phyloP scores from a whole-genome alignment of 2,113 vertebrate species.

The Progne subis region DNA sequence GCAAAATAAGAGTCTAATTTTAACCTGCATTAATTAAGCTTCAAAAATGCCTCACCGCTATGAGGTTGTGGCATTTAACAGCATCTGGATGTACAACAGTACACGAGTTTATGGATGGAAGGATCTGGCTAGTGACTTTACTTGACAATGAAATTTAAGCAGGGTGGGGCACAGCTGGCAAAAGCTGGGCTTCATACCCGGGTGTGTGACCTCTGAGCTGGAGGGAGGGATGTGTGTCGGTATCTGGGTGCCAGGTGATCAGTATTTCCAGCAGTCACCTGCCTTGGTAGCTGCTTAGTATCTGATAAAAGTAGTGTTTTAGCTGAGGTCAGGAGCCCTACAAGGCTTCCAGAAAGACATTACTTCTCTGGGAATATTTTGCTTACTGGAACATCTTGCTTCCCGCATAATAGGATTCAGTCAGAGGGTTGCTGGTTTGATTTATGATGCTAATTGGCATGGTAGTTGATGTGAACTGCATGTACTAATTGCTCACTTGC shows the following conservation, averaged over 20 bases:
- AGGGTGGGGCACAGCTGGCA: background rate
- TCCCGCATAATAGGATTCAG: background rate
- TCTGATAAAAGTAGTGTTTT: background rate
- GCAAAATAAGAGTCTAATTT: background rate
- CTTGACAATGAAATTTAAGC: background rate
- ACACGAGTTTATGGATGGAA: background rate
- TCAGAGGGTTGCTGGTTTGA: background rate
- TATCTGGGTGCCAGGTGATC: background rate
- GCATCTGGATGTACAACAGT: background rate
- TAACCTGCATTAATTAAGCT: background rate
- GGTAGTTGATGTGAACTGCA: background rate
- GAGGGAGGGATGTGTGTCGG: background rate
- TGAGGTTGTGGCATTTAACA: background rate
- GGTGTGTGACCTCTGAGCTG: background rate
- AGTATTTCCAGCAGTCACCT: background rate
- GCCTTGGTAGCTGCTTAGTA: background rate
- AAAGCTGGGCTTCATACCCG: fast-evolving
- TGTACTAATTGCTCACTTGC: constrained; percentile 17
- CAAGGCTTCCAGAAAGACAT: background rate
- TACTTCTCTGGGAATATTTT: background rate
- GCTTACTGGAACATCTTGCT: background rate
- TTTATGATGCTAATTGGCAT: constrained; percentile 16
- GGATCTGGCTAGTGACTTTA: background rate
- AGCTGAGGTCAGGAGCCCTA: background rate
- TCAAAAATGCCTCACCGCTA: background rate